phyloP scores from a whole-genome alignment of 1,140 invertebrate species.

The Anadara kagoshimensis region DNA sequence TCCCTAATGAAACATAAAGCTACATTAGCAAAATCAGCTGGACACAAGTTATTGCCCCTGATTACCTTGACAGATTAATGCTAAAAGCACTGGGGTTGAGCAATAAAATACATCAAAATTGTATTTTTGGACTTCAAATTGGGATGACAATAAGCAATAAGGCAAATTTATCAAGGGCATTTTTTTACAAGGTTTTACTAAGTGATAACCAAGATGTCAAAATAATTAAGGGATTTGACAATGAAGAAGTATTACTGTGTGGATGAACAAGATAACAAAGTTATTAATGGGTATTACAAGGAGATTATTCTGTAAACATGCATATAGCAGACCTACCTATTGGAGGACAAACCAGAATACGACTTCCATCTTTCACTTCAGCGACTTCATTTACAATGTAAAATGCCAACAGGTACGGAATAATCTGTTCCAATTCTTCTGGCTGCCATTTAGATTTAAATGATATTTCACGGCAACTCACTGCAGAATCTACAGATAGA shows the following conservation, averaged over 20 bases:
- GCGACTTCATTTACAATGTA: slow-evolving; percentile 23
- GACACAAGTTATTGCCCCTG: no score
- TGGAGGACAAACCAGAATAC: slow-evolving; percentile 28
- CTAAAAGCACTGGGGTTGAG: no score
- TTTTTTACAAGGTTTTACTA: no score
- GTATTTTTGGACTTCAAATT: no score
- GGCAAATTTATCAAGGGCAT: no score
- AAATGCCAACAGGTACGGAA: slow-evolving; percentile 38
- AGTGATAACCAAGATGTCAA: no score
- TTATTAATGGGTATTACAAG: not conserved
- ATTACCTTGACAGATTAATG: no score
- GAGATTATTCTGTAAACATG: not conserved
- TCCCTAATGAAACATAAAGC: no score
- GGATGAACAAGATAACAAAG: not conserved
- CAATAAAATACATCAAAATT: no score
- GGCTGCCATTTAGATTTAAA: slow-evolving; percentile 17
- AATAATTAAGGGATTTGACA: no score
- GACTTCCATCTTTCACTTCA: not conserved
- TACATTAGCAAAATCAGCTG: no score
- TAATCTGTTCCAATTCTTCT: slow-evolving; percentile 32
- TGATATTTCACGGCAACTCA: slow-evolving; percentile 21
- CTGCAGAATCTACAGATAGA: slow-evolving; percentile 22
- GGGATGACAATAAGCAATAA: no score
- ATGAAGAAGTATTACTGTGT: not conserved
- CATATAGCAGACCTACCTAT: slow-evolving; percentile 43